These are phyloP conservation scores for Branchipolynoe longqiensis DNA, from an alignment of 2,888 invertebrate genomes.

Conservation along the genomic window DNA sequence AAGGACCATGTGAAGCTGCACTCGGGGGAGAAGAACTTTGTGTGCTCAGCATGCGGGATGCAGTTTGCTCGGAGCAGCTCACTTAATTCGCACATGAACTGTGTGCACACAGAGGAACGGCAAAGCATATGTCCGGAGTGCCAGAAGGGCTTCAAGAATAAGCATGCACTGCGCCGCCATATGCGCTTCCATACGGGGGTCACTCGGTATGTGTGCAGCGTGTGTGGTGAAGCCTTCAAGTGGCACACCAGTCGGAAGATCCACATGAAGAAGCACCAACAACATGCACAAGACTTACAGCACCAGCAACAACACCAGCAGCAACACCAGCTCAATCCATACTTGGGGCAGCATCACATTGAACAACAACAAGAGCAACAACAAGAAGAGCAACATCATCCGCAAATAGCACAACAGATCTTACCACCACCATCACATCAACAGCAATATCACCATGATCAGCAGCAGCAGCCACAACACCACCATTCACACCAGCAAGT, in stretches of 20 bases:
- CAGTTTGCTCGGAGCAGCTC: constrained; percentile 6
- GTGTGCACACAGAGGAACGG: background rate
- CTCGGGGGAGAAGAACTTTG: constrained; percentile 29
- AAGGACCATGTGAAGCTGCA: constrained; percentile 31
- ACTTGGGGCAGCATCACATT: background rate
- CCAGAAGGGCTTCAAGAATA: constrained; percentile 34
- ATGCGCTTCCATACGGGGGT: constrained; percentile 26
- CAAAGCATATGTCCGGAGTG: background rate
- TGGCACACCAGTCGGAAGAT: constrained; percentile 46
- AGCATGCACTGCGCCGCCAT: constrained; percentile 19
- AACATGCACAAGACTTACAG: background rate
- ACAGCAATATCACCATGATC: background rate
- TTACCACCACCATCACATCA: background rate
- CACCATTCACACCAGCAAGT: background rate
- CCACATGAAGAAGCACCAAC: constrained; percentile 41
- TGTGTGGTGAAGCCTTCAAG: constrained; percentile 39
- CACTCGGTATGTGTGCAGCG: background rate
- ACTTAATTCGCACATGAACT: constrained; percentile 11
- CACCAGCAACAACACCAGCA: background rate
- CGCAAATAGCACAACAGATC: background rate
- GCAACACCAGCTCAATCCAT: background rate
- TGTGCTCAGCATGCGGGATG: constrained; percentile 34
- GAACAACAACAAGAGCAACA: background rate
- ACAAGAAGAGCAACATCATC: background rate
- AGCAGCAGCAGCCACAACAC: background rate